Percentiles rank a stretch among this genome's conserved stretches.
These are phyloP conservation scores for Lates japonicus DNA, from an alignment of 2,797 vertebrate genomes.

Conservation along the genomic window DNA sequence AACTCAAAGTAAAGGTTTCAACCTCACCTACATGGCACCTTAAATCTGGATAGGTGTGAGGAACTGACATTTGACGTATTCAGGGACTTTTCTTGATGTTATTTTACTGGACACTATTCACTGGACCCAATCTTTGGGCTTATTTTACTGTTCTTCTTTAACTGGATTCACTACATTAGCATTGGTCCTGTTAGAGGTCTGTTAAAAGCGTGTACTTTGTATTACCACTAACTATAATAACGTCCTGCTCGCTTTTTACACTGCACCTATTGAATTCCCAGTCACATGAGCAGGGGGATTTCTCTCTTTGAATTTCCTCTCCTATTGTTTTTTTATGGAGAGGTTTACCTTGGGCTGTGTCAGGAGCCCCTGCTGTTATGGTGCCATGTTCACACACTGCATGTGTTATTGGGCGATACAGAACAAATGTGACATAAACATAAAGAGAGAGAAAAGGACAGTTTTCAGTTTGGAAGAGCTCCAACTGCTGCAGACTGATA, in stretches of 20 bases:
- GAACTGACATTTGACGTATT: background rate
- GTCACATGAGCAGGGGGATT: background rate
- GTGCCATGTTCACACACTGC: background rate
- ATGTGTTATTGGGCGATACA: background rate
- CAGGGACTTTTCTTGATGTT: background rate
- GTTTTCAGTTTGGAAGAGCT: constrained; percentile 76
- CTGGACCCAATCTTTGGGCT: background rate
- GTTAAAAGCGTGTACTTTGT: background rate
- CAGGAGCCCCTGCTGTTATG: background rate
- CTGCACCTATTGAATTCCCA: background rate
- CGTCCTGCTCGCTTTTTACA: background rate
- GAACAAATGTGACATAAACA: background rate
- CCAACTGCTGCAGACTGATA: constrained; percentile 80
- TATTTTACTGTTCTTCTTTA: background rate
- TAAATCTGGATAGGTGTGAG: background rate
- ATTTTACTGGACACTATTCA: background rate
- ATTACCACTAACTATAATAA: background rate
- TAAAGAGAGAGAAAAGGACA: constrained; percentile 28
- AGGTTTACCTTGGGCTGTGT: background rate
- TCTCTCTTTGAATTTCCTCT: constrained; percentile 4
- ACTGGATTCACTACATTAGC: background rate
- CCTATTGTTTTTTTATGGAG: background rate
- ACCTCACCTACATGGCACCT: constrained; percentile 5
- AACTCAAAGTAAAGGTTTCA: constrained; percentile 35
- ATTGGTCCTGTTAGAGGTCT: background rate